Evolutionary conservation across 1,140 invertebrate genomes (phyloP).

Genomic region (Neodiprion lecontei): DNA sequence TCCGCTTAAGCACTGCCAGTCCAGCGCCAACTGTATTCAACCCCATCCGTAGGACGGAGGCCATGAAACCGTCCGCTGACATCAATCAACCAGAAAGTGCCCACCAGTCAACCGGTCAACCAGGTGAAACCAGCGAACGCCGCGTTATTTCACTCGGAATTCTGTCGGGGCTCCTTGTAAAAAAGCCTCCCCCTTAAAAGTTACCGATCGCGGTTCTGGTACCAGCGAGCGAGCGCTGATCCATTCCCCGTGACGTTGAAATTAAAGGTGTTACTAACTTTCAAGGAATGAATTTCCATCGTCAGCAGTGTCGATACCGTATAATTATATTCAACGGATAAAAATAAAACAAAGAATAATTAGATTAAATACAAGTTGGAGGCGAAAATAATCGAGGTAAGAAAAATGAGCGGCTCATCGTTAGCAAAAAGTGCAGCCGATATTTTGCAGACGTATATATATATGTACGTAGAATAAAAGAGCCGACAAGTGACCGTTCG

Average conservation of each 20-base stretch:
- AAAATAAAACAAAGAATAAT: conserved; percentile 21
- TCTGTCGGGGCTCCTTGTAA: background rate
- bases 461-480: background rate
- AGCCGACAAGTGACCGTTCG: conserved; percentile 1
- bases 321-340: background rate
- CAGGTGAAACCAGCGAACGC: conserved; percentile 1
- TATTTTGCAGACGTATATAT: background rate
- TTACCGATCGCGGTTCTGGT: background rate
- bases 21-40: conserved; percentile 6
- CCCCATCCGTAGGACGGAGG: background rate
- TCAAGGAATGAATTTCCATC: background rate
- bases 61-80: background rate
- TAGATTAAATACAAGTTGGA: background rate
- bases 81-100: conserved; percentile 7
- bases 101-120: conserved; percentile 3
- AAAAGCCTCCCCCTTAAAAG: background rate
- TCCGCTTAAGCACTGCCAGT: conserved; percentile 2
- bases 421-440: background rate
- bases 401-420: background rate
- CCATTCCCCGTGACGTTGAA: background rate
- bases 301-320: background rate
- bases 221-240: background rate
- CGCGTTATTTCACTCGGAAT: background rate
- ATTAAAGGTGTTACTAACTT: background rate
- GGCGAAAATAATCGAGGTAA: background rate